These are phyloP conservation scores for Dicerorhinus sumatrensis DNA, from an alignment of 2,113 vertebrate genomes.

Conservation along the genomic window DNA sequence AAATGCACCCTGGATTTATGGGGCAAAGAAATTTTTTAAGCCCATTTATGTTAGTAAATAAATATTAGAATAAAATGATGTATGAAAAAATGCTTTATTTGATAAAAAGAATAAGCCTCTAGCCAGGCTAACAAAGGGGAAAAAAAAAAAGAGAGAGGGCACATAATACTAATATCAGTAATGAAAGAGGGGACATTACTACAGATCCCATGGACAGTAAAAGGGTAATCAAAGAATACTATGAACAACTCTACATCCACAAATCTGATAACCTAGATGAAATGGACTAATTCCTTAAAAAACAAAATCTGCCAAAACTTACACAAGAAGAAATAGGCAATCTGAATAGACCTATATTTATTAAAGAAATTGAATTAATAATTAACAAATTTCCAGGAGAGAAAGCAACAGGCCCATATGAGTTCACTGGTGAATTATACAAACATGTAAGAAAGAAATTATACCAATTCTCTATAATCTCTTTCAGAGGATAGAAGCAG, in stretches of 20 bases:
- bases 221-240: neutral
- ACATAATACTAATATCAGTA: neutral
- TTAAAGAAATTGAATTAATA: neutral
- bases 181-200: neutral
- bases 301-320: neutral
- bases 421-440: neutral
- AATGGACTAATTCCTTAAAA: neutral
- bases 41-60: neutral
- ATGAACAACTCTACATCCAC: neutral
- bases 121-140: neutral
- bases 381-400: neutral
- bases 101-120: neutral
- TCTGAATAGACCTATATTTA: neutral
- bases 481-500: neutral
- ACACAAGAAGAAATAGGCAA: neutral
- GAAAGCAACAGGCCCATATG: neutral
- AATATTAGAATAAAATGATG: neutral
- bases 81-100: neutral
- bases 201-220: neutral
- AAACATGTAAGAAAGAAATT: neutral
- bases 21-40: neutral
- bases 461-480: neutral
- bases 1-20: neutral
- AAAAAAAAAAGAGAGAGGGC: neutral
- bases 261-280: neutral